Conservation (phyloP, 1,140 invertebrate genomes). For the Conus betulinus region DNA sequence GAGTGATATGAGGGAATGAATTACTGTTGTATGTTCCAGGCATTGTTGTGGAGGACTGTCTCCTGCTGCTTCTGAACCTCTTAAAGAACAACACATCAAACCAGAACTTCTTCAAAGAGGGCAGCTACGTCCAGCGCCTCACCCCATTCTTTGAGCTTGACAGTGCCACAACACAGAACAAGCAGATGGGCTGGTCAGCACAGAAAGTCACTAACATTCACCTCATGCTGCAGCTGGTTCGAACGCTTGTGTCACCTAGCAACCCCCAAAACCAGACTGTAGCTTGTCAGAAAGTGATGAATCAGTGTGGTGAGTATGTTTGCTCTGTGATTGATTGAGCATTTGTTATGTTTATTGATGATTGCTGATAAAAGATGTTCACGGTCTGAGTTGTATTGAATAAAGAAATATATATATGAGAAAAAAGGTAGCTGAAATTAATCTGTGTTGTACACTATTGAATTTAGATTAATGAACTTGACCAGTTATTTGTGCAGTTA, state of each 20-base stretch:
- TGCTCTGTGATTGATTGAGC: too few relatives aligned
- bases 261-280: slow-evolving; percentile 85
- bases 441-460: too few relatives aligned
- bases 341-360: too few relatives aligned
- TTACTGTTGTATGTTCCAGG: slow-evolving; percentile 71
- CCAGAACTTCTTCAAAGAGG: slow-evolving; percentile 99
- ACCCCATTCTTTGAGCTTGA: slow-evolving; percentile 88
- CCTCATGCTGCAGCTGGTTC: slow-evolving; percentile 88
- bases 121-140: slow-evolving; percentile 91
- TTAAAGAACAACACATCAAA: slow-evolving; percentile 97
- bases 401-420: too few relatives aligned
- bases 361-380: too few relatives aligned
- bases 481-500: too few relatives aligned
- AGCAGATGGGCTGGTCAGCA: slow-evolving; percentile 88
- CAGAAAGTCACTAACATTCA: slow-evolving; percentile 97
- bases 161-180: slow-evolving; percentile 74
- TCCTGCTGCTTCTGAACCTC: slow-evolving; percentile 95
- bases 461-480: too few relatives aligned
- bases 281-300: slow-evolving; percentile 92
- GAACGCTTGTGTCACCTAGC: slow-evolving; percentile 92
- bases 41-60: slow-evolving; percentile 98
- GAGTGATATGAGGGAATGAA: too few relatives aligned
- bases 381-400: too few relatives aligned
- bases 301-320: slow-evolving; percentile 85
- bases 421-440: too few relatives aligned